Percentiles rank a stretch among this genome's conserved stretches.
phyloP scores from a whole-genome alignment of 2,888 invertebrate genomes.

The Diarsia rubi region DNA sequence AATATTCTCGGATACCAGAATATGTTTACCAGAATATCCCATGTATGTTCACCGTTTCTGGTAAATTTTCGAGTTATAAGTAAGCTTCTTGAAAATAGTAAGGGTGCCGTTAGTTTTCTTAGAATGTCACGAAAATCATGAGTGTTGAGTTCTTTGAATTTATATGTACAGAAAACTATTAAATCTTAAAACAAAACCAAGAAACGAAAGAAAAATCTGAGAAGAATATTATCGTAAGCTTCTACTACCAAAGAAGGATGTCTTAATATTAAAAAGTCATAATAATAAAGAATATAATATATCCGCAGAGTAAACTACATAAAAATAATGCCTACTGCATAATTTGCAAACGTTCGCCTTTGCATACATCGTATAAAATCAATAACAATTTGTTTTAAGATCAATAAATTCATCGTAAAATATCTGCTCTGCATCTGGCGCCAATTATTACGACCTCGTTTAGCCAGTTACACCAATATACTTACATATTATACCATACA shows the following conservation, averaged over 20 bases:
- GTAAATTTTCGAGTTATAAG: no score
- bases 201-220: neutral
- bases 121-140: neutral
- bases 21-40: no score
- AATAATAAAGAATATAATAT: neutral
- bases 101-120: no score
- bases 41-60: no score
- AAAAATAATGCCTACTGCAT: neutral
- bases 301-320: neutral
- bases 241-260: no score
- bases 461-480: slow-evolving; percentile 17
- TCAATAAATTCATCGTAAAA: slow-evolving; percentile 50
- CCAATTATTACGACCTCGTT: slow-evolving; percentile 38
- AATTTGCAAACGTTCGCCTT: neutral
- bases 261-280: neutral
- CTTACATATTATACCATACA: neutral
- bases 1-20: no score
- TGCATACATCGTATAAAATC: neutral
- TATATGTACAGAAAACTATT: neutral
- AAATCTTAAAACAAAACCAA: neutral
- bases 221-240: neutral
- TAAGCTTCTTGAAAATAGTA: no score
- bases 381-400: slow-evolving; percentile 10
- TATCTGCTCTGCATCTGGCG: slow-evolving; percentile 35
- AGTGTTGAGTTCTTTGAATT: neutral